Evolutionary conservation across 2,797 vertebrate genomes (phyloP).

Genomic region (Enteromius thamalakanensis): DNA sequence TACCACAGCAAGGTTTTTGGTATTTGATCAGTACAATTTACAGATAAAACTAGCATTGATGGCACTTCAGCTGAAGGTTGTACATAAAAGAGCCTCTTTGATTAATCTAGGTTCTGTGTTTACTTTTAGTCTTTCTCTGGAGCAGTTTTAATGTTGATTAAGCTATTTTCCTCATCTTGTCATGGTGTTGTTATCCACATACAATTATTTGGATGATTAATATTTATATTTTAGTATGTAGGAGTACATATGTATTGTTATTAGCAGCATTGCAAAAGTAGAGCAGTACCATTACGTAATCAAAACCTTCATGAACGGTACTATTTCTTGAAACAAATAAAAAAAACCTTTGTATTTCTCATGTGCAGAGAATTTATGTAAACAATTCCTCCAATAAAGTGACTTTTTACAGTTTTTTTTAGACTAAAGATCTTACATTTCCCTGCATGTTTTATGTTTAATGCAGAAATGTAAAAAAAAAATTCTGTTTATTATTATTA

Average conservation of each 20-base stretch:
- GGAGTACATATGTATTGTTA: neutral
- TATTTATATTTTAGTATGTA: neutral
- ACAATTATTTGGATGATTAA: neutral
- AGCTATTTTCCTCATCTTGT: constrained; percentile 1
- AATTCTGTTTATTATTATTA: neutral
- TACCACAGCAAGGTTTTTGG: neutral
- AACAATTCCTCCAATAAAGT: neutral
- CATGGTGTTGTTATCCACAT: neutral
- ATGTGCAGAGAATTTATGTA: neutral
- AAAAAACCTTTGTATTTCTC: neutral
- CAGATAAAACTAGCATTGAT: neutral
- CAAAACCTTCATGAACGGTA: neutral
- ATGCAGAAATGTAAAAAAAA: neutral
- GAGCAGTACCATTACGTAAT: neutral
- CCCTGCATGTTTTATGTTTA: neutral
- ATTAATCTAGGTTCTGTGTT: neutral
- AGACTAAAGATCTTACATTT: neutral
- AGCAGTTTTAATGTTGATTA: constrained; percentile 1
- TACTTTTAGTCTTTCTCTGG: constrained; percentile 10
- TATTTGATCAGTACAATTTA: neutral
- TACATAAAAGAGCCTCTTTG: constrained; percentile 6
- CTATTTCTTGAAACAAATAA: too few species aligned
- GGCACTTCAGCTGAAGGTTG: constrained; percentile 17
- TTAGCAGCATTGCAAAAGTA: neutral
- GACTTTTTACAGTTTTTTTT: neutral